Evolutionary conservation across 2,797 vertebrate species (phyloP), one percentile per base, ranked within the genome.

Genomic region (Protosalanx chinensis): DNA sequence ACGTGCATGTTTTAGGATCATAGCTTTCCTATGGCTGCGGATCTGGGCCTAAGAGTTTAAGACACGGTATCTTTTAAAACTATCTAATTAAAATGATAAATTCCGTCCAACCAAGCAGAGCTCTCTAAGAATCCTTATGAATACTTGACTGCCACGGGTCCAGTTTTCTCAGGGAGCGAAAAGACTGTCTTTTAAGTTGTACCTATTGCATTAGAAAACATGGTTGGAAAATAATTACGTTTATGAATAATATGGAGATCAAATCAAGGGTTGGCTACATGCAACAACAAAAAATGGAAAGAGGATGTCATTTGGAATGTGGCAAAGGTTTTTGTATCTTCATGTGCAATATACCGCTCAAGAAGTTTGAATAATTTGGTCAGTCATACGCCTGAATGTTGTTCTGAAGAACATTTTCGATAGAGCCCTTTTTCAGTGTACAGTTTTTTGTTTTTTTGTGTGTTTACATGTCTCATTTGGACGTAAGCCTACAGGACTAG

Each of bases 131-230:
- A 30, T 16, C 15, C 51, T 56, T 6, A 16, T 53, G 29, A n/a
- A 32, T 23, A 1, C 32, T 49, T 67, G 13, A 35, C 15, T 57
- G 29, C 46, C 51, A n/a, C 18, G 18, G 41, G 30, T 64, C 57
- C 58, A 49, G 59, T 56, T 71, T 56, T 63, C 46, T 57, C 62
- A 37, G 71, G 51, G 23, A 72, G 58, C 57, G 20, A 20, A 66
- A 49, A 35, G 5, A 20, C 49, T 65, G 3, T 41, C 12, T 66
- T 63, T 33, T 5, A 37, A 53, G 46, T 49, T 49, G 1, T n/a
- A 56, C n/a, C 18, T 16, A 4, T 18, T 53, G 51, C 18, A 8
- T 56, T 56, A 3, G 51, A 16, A 56, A n/a, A n/a, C 15, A n/a
- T 56, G 51, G 18, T 56, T 56, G 18, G 18, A 10, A n/a, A n/a